phyloP scores from a whole-genome alignment of 2,888 invertebrate genomes.

The Mimumesa dahlbomi region DNA sequence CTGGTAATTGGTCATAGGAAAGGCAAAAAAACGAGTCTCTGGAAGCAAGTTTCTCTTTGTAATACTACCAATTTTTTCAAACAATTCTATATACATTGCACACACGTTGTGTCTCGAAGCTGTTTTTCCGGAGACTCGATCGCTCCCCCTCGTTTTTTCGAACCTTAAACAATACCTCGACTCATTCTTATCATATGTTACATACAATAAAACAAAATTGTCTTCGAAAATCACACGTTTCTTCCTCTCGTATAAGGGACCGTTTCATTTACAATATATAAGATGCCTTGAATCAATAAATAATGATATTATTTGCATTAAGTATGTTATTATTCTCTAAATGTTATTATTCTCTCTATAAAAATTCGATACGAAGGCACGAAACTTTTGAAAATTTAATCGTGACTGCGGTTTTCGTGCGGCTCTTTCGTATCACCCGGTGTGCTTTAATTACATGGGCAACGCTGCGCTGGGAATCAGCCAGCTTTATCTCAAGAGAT shows the following conservation, averaged over 20 bases:
- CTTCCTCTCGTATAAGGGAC: slow-evolving; percentile 6
- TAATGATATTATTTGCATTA: slow-evolving; percentile 28
- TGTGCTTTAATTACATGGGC: neutral
- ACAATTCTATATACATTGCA: slow-evolving; percentile 33
- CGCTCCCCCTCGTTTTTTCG: slow-evolving; percentile 13
- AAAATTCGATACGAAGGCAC: slow-evolving; percentile 52
- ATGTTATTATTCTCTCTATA: slow-evolving; percentile 28
- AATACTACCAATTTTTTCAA: slow-evolving; percentile 7
- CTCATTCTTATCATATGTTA: slow-evolving; percentile 3
- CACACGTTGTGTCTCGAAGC: slow-evolving; percentile 19
- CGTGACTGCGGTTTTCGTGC: slow-evolving; percentile 37
- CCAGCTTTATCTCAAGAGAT: slow-evolving; percentile 4
- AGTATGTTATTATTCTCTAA: slow-evolving; percentile 23
- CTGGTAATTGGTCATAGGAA: slow-evolving; percentile 36
- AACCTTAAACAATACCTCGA: slow-evolving; percentile 20
- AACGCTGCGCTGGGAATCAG: neutral
- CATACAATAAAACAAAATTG: slow-evolving; percentile 24
- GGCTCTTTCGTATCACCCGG: slow-evolving; percentile 35
- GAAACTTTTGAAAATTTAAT: slow-evolving; percentile 43
- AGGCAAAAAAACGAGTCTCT: slow-evolving; percentile 36
- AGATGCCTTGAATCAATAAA: slow-evolving; percentile 40
- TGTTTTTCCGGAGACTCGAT: slow-evolving; percentile 19
- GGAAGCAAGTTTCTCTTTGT: slow-evolving; percentile 18
- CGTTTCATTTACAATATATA: slow-evolving; percentile 13
- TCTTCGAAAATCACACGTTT: slow-evolving; percentile 23